Evolutionary conservation across 2,888 invertebrate genomes (phyloP).

Genomic region (Epistrophe eligans): DNA sequence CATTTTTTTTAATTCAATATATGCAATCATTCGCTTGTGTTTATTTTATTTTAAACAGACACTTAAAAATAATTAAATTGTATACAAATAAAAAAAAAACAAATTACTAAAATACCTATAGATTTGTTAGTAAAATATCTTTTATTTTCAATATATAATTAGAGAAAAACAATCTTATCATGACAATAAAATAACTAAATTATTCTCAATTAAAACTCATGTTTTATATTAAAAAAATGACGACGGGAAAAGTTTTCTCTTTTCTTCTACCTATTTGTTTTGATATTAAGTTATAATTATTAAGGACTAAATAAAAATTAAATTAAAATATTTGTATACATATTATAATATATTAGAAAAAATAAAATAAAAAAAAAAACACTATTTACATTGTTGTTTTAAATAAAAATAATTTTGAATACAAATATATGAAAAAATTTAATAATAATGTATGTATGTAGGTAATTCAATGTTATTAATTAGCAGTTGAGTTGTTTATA

Average conservation of each 20-base stretch:
- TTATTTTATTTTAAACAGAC: conserved; percentile 65
- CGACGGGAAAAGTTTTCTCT: conserved; percentile 60
- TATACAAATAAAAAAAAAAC: conserved; percentile 72
- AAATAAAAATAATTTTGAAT: conserved; percentile 47
- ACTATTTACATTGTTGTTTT: conserved; percentile 79
- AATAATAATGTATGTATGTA: conserved; percentile 37
- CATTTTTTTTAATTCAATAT: conserved; percentile 54
- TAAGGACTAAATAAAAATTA: conserved; percentile 63
- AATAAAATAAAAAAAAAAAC: conserved; percentile 77
- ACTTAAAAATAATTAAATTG: conserved; percentile 68
- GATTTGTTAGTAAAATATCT: conserved; percentile 76
- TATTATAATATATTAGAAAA: conserved; percentile 80
- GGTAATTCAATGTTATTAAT: conserved; percentile 37
- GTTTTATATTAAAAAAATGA: conserved; percentile 44
- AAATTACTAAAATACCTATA: conserved; percentile 73
- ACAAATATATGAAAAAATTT: conserved; percentile 42
- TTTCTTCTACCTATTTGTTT: conserved; percentile 52
- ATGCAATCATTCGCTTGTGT: conserved; percentile 61
- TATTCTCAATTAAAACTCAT: conserved; percentile 56
- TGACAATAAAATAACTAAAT: conserved; percentile 61
- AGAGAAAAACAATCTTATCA: conserved; percentile 46
- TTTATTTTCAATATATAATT: conserved; percentile 70
- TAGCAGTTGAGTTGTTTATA: conserved; percentile 47
- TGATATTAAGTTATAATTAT: conserved; percentile 42
- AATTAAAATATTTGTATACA: conserved; percentile 78